These are phyloP conservation scores for Saguinus midas DNA, from an alignment of 2,113 vertebrate species.

Conservation along the genomic window DNA sequence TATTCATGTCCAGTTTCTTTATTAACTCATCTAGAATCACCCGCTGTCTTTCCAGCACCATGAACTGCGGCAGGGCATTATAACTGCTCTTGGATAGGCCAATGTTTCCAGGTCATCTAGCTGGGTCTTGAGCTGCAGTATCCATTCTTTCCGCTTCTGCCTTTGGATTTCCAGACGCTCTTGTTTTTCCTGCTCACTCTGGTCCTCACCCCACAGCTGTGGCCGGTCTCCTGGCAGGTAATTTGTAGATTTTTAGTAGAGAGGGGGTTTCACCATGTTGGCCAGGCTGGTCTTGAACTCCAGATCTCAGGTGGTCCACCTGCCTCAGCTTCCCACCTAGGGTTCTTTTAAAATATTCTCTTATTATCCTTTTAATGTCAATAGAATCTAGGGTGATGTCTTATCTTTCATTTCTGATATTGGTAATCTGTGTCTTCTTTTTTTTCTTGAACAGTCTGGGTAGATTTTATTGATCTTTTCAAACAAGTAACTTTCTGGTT, in stretches of 20 bases:
- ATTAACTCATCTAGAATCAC: constrained; percentile 98
- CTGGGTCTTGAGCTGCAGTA: constrained; percentile 96
- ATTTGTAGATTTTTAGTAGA: too few species aligned
- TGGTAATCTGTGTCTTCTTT: neutral
- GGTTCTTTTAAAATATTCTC: neutral
- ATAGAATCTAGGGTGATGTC: neutral
- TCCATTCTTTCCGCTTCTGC: constrained; percentile 95
- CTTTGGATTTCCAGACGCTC: constrained; percentile 93
- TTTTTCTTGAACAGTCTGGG: neutral
- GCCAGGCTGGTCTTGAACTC: too few species aligned
- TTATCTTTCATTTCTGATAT: neutral
- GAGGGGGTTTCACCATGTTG: too few species aligned
- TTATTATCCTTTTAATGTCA: neutral
- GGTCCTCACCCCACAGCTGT: too few species aligned
- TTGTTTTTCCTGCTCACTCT: constrained; percentile 92
- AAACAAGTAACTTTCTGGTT: neutral
- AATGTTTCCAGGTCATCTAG: constrained; percentile 97
- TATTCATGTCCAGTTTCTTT: constrained; percentile 95
- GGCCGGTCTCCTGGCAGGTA: too few species aligned
- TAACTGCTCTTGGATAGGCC: constrained; percentile 96
- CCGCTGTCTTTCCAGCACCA: constrained; percentile 96
- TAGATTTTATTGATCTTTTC: neutral
- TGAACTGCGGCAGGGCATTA: constrained; percentile 94
- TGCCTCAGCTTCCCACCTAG: too few species aligned
- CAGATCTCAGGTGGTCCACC: too few species aligned